Evolutionary conservation across 2,113 vertebrate genomes (phyloP).

Genomic region (Leiothrix lutea): DNA sequence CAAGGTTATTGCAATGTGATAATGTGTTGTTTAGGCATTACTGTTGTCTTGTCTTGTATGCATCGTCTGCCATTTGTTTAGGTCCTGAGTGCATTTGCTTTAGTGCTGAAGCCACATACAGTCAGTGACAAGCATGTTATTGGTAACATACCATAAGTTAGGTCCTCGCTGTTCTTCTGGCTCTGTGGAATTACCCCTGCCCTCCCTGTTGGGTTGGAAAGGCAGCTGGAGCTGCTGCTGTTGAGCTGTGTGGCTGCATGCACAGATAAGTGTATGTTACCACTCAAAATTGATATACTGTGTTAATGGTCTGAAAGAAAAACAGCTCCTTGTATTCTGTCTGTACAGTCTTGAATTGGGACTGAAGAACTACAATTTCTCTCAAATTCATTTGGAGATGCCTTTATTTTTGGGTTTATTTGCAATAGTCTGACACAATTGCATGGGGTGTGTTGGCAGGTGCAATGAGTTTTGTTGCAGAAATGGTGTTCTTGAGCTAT

Average conservation of each 20-base stretch:
- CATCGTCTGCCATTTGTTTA: neutral
- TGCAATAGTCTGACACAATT: neutral
- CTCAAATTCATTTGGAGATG: neutral
- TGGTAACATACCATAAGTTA: neutral
- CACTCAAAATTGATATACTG: neutral
- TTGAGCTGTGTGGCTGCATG: neutral
- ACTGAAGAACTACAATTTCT: neutral
- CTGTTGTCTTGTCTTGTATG: neutral
- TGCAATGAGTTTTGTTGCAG: neutral
- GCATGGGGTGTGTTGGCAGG: accelerated
- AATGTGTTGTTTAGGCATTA: neutral
- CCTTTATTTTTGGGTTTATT: neutral
- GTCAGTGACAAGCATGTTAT: neutral
- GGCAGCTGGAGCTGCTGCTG: neutral
- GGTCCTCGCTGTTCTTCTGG: neutral
- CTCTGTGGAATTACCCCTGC: neutral
- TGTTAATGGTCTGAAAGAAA: neutral
- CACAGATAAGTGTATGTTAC: neutral
- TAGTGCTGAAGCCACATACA: neutral
- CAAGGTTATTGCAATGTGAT: neutral
- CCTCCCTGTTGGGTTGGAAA: neutral
- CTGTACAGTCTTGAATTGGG: neutral
- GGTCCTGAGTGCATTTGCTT: neutral
- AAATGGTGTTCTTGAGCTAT: neutral
- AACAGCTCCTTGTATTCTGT: neutral